A percentile compares a stretch with the other conserved stretches of the same genome.
phyloP scores from a whole-genome alignment of 2,113 vertebrate genomes.

The Microcebus ravelobensis region DNA sequence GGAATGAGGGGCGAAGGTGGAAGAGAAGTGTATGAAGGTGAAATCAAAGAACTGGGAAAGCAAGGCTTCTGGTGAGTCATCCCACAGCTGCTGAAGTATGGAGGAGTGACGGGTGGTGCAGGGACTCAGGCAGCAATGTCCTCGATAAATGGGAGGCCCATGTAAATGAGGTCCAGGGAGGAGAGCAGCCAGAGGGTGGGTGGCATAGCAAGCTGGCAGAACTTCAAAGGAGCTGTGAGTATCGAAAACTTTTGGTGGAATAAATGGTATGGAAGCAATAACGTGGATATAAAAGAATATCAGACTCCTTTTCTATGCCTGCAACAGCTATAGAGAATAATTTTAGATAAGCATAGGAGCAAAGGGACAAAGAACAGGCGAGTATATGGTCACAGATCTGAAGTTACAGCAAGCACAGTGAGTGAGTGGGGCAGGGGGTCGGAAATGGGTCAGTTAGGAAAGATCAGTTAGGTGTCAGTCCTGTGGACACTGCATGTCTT shows the following conservation, averaged over 20 bases:
- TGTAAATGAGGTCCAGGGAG: background rate
- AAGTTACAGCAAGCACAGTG: background rate
- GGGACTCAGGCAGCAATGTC: background rate
- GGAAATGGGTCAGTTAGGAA: background rate
- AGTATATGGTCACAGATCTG: background rate
- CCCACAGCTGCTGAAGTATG: background rate
- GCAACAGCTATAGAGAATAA: background rate
- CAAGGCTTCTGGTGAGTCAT: background rate
- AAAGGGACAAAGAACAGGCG: background rate
- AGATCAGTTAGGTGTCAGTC: background rate
- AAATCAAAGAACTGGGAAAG: background rate
- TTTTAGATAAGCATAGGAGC: background rate
- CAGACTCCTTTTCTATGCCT: background rate
- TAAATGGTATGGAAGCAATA: background rate
- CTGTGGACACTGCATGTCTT: background rate
- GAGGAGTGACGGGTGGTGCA: background rate
- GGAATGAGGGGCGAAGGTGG: background rate
- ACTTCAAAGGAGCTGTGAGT: background rate
- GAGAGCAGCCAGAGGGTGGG: background rate
- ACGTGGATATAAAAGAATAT: background rate
- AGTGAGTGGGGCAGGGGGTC: background rate
- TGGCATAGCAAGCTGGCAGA: background rate
- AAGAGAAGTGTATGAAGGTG: background rate
- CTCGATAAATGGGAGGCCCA: background rate
- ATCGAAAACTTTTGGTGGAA: slow-evolving; percentile 28